phyloP scores from a whole-genome alignment of 2,888 invertebrate genomes.

The Selenia dentaria region DNA sequence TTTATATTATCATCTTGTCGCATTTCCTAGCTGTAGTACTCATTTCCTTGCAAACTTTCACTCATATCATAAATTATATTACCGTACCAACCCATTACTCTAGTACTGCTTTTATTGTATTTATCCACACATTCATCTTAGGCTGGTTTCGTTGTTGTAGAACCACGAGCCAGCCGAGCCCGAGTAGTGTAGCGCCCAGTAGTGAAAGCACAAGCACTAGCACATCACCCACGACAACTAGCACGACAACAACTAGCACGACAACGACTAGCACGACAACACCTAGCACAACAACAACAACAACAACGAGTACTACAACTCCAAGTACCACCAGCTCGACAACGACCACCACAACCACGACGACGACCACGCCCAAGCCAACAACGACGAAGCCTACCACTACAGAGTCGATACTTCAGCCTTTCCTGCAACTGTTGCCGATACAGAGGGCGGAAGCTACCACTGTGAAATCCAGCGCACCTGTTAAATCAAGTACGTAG shows the following conservation, averaged over 20 bases:
- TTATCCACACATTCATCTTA: not conserved
- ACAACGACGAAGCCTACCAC: constrained; percentile 55
- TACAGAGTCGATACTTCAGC: constrained; percentile 51
- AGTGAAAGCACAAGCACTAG: constrained; percentile 57
- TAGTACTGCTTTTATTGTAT: not conserved
- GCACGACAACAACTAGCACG: constrained; percentile 59
- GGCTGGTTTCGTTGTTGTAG: constrained; percentile 39
- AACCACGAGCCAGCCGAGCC: constrained; percentile 50
- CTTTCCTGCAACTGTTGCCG: constrained; percentile 74
- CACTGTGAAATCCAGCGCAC: constrained; percentile 43
- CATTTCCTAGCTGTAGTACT: too few species aligned
- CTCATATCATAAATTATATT: too few species aligned
- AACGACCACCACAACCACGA: constrained; percentile 69
- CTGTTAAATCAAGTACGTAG: constrained; percentile 57
- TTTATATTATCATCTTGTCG: too few species aligned
- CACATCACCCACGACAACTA: constrained; percentile 49
- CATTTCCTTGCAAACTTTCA: too few species aligned
- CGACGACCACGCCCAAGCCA: constrained; percentile 63
- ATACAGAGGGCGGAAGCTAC: constrained; percentile 58
- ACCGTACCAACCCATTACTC: too few species aligned
- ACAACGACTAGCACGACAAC: constrained; percentile 60
- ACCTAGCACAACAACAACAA: constrained; percentile 52
- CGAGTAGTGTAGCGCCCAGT: constrained; percentile 57
- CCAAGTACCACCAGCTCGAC: constrained; percentile 60
- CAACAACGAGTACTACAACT: constrained; percentile 62